Evolutionary conservation across 2,888 invertebrate genomes (phyloP).

Genomic region (Camptogramma bilineatum): DNA sequence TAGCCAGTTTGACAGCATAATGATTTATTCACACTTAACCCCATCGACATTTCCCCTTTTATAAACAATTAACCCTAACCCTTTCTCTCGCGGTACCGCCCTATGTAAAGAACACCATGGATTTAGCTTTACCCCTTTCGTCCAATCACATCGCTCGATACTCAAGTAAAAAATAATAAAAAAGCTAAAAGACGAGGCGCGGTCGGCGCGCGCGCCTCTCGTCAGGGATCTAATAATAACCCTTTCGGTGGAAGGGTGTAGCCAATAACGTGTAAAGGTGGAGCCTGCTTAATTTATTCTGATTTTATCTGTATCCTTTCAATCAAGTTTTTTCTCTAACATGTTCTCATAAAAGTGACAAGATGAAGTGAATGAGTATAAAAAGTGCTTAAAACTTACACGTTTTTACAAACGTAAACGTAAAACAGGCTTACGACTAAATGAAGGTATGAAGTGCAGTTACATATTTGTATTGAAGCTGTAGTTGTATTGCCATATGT

Average conservation of each 20-base stretch:
- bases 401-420: too few relatives aligned
- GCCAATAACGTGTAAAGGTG: conserved; percentile 78
- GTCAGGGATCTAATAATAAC: conserved; percentile 78
- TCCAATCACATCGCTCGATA: conserved; percentile 60
- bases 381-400: too few relatives aligned
- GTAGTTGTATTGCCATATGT: too few relatives aligned
- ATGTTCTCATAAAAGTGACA: not conserved
- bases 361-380: not conserved
- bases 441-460: too few relatives aligned
- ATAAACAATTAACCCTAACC: conserved; percentile 66
- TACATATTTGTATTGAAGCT: too few relatives aligned
- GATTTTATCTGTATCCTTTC: conserved; percentile 30
- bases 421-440: too few relatives aligned
- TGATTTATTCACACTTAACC: conserved; percentile 60
- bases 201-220: conserved; percentile 70
- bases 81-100: conserved; percentile 67
- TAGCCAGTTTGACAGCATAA: conserved; percentile 35
- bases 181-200: conserved; percentile 74
- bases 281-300: conserved; percentile 53
- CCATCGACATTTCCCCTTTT: conserved; percentile 60
- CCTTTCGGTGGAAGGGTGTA: conserved; percentile 79
- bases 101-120: conserved; percentile 62
- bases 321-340: conserved; percentile 20
- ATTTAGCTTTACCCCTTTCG: conserved; percentile 80
- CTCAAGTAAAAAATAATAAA: conserved; percentile 74